These are phyloP conservation scores for Eristalis arbustorum DNA, from an alignment of 2,888 invertebrate genomes.

Conservation along the genomic window DNA sequence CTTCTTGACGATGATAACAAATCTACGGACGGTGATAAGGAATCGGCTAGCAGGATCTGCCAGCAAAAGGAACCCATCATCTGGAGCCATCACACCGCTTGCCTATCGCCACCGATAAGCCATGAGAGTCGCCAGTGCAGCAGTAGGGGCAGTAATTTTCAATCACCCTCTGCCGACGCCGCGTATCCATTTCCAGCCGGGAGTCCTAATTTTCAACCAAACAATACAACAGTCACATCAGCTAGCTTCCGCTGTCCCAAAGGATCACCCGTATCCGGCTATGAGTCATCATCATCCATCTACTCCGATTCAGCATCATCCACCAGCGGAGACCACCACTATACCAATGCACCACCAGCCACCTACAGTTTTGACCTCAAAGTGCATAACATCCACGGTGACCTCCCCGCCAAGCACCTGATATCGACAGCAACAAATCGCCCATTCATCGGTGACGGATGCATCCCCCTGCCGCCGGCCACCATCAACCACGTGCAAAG, in stretches of 20 bases:
- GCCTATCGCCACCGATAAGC: conserved; percentile 71
- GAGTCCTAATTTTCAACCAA: conserved; percentile 76
- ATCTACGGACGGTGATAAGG: conserved; percentile 54
- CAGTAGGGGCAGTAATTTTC: conserved; percentile 73
- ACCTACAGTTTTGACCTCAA: conserved; percentile 82
- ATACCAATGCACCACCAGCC: conserved; percentile 32
- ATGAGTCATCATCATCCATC: conserved; percentile 80
- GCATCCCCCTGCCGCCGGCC: conserved; percentile 69
- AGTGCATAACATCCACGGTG: conserved; percentile 82
- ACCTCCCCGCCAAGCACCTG: conserved; percentile 81
- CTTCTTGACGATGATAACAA: conserved; percentile 85
- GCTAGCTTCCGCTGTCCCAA: conserved; percentile 80
- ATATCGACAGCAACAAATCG: conserved; percentile 77
- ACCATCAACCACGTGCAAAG: conserved; percentile 81
- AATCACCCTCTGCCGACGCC: conserved; percentile 72
- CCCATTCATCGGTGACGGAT: conserved; percentile 69
- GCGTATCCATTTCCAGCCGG: conserved; percentile 75
- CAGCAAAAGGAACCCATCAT: conserved; percentile 77
- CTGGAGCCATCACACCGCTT: conserved; percentile 77
- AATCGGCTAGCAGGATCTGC: conserved; percentile 51
- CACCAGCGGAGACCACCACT: conserved; percentile 62
- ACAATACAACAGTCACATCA: conserved; percentile 75
- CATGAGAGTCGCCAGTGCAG: conserved; percentile 55
- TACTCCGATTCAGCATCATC: conserved; percentile 77
- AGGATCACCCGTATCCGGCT: conserved; percentile 79